Evolutionary conservation across 2,797 vertebrate genomes (phyloP).

Genomic region (Coccyzus lansbergi): DNA sequence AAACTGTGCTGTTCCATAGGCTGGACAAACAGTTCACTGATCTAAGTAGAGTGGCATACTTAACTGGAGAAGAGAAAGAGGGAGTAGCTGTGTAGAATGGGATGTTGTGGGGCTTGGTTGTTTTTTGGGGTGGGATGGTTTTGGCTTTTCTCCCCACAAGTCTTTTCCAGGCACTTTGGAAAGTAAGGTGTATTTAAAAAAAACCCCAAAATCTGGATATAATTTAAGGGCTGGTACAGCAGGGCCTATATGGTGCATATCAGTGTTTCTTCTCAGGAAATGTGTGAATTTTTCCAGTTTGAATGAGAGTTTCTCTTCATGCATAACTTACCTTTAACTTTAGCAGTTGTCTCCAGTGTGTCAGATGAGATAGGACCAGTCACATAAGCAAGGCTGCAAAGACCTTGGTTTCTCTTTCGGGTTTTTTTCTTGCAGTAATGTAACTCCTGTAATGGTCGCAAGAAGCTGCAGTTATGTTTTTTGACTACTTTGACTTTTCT

Average conservation of each 20-base stretch:
- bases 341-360: not conserved
- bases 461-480: not conserved
- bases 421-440: not conserved
- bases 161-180: not conserved
- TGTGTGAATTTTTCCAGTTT: not conserved
- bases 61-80: not conserved
- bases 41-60: not conserved
- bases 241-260: not conserved
- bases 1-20: not conserved
- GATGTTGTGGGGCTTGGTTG: not conserved
- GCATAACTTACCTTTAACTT: not conserved
- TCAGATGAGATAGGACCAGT: not conserved
- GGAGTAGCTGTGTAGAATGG: not conserved
- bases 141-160: not conserved
- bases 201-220: not conserved
- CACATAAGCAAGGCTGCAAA: not conserved
- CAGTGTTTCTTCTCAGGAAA: not conserved
- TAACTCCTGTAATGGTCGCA: not conserved
- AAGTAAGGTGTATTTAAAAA: not conserved
- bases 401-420: not conserved
- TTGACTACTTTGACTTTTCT: not conserved
- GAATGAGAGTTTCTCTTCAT: not conserved
- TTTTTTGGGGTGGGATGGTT: rapidly evolving
- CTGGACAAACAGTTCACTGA: not conserved
- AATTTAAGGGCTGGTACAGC: not conserved